Conservation (phyloP, 2,113 vertebrate species). For the Apodemus speciosus region DNA sequence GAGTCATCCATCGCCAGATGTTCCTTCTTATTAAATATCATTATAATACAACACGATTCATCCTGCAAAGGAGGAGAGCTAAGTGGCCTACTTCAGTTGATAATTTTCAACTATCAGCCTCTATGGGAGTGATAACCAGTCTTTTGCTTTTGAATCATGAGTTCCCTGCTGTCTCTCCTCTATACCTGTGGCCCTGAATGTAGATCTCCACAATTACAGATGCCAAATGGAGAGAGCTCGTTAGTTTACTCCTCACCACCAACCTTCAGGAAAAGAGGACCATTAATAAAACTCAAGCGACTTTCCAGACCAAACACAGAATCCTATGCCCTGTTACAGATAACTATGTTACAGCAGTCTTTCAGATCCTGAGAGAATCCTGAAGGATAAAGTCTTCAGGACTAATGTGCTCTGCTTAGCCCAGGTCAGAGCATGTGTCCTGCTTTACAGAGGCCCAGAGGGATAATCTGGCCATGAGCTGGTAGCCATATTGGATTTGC, state of each 20-base stretch:
- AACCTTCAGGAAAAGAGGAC: not conserved
- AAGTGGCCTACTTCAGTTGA: slow-evolving; percentile 21
- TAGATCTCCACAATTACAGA: not conserved
- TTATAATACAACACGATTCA: not conserved
- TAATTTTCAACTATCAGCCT: slow-evolving; percentile 11
- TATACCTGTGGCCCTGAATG: rapidly evolving
- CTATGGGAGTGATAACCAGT: not conserved
- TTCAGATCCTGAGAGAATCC: not conserved
- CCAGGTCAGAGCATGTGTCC: not conserved
- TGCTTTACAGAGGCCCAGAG: not conserved
- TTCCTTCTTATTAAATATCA: slow-evolving; percentile 64
- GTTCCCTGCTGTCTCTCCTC: not conserved
- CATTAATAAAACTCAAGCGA: not conserved
- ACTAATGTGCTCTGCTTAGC: not conserved
- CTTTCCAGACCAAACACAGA: not conserved
- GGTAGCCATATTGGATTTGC: not conserved
- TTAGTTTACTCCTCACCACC: not conserved
- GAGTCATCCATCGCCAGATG: slow-evolving; percentile 56
- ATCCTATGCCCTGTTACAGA: not conserved
- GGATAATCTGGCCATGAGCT: not conserved
- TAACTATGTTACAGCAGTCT: not conserved
- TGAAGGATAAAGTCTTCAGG: not conserved
- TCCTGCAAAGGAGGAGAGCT: not conserved
- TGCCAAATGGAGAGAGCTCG: not conserved
- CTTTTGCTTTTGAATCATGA: not conserved